Base-by-base conservation (phyloP, 2,888 invertebrate species). In the Apamea monoglypha region DNA sequence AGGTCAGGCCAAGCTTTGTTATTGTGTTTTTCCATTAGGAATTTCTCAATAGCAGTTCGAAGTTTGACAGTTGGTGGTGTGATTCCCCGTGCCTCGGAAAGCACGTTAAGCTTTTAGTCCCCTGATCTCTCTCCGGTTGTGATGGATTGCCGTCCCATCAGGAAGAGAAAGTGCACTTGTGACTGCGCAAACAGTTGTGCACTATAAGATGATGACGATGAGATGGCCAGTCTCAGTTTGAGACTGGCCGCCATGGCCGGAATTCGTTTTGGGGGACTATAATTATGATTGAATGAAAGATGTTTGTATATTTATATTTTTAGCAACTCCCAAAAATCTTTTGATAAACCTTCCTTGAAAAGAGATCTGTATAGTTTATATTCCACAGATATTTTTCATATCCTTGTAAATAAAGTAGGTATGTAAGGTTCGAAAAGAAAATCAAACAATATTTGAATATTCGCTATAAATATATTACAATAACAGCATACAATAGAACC, bases 401-500 rank as follows among this genome's bases (percentile, higher is more conserved):
- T 59, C 29, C 40, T 14, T 21, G 1, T n/a, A 50, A 36, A 67
- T 36, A 36, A 36, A 32, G 36, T 32, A n/a, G n/a, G 14, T 32
- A 36, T 32, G 12, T 66, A 18, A 8, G 0, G 29, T 40, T 10
- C 32, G 1, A 56, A n/a, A n/a, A n/a, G n/a, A n/a, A n/a, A n/a
- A n/a, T n/a, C n/a, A n/a, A n/a, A n/a, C 8, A 61, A 50, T 50
- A 78, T 78, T 61, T 56, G 7, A 5, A 44, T 47, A 47, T 36
- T 44, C 32, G 44, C n/a, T 47, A 29, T 29, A 47, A 59, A 59
- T 16, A 78, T 67, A 61, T 18, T 25, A 12, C 12, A 12, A 32
- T 47, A 36, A 10, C 5, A 44, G 25, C 7, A 21, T 61, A 44
- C 16, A 32, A n/a, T 21, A 69, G 50, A 74, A 18, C 40, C 32